Percentiles rank a stretch among this genome's conserved stretches.
These are phyloP conservation scores for Hydropotes inermis DNA, from an alignment of 2,113 vertebrate species.

Conservation along the genomic window DNA sequence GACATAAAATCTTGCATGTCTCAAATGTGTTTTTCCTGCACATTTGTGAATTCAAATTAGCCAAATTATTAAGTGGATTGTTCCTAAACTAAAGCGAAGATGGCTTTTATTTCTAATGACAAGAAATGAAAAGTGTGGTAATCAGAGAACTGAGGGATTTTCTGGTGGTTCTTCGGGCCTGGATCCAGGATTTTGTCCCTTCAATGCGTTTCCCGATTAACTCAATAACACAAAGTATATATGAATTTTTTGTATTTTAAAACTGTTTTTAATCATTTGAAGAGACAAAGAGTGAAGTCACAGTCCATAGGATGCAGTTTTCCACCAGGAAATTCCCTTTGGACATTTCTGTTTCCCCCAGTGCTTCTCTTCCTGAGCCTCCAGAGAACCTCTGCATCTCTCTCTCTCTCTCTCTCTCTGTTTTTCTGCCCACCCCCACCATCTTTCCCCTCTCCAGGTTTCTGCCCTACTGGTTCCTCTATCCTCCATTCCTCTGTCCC, in stretches of 20 bases:
- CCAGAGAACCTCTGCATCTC: not conserved
- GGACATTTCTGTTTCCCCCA: not conserved
- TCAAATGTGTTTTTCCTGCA: slow-evolving; percentile 36
- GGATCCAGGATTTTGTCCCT: not conserved
- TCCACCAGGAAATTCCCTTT: not conserved
- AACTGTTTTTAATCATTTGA: not conserved
- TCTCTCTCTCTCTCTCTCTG: not conserved
- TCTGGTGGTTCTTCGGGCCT: not conserved
- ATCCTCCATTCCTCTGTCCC: not conserved
- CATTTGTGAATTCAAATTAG: slow-evolving; percentile 51
- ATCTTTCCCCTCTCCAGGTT: not conserved
- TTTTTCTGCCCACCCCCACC: not conserved
- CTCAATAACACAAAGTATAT: not conserved
- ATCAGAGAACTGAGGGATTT: not conserved
- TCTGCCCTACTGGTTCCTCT: not conserved
- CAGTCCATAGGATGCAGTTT: not conserved
- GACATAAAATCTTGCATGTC: slow-evolving; percentile 26
- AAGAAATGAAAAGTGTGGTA: not conserved
- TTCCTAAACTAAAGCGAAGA: not conserved
- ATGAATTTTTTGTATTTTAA: not conserved
- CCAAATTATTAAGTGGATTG: slow-evolving; percentile 26
- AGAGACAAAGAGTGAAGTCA: not conserved
- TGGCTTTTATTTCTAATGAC: not conserved
- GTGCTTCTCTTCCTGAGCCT: not conserved
- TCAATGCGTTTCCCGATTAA: not conserved